Evolutionary conservation across 2,113 vertebrate genomes (phyloP).

Genomic region (Chionodraco myersi): DNA sequence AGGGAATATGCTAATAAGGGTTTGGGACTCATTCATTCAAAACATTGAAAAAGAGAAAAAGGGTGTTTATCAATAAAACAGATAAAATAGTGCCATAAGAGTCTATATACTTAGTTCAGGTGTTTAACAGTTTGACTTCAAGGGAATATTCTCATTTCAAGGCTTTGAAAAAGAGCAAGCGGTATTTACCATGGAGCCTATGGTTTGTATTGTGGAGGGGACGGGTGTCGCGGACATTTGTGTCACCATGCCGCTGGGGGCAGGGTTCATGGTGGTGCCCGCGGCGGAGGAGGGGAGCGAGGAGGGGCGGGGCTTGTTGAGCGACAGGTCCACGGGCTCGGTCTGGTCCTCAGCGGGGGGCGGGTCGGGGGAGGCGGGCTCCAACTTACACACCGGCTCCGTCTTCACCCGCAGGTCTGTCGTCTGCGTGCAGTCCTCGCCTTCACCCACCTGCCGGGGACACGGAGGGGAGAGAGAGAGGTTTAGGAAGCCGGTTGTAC

Average conservation of each 20-base stretch:
- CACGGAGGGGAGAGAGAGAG: background rate
- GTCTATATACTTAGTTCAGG: too few species aligned
- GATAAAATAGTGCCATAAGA: too few species aligned
- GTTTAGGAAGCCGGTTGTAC: background rate
- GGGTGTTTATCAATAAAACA: too few species aligned
- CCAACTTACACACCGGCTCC: constrained; percentile 61
- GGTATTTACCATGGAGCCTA: constrained; percentile 88
- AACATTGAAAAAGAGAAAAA: too few species aligned
- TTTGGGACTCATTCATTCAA: too few species aligned
- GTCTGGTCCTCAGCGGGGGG: constrained; percentile 89
- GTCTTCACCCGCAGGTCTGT: constrained; percentile 84
- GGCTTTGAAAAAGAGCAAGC: too few species aligned
- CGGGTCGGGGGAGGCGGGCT: constrained; percentile 79
- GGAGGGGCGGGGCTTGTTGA: constrained; percentile 88
- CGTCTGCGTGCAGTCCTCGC: constrained; percentile 82
- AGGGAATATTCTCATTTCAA: too few species aligned
- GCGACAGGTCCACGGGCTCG: constrained; percentile 94
- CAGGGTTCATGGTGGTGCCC: constrained; percentile 79
- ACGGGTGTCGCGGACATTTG: constrained; percentile 82
- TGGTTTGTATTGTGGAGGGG: constrained; percentile 86
- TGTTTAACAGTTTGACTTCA: too few species aligned
- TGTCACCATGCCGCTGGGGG: constrained; percentile 70
- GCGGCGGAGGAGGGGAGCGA: constrained; percentile 56
- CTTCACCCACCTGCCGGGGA: constrained; percentile 59
- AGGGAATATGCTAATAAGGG: too few species aligned